Conservation (phyloP, 1,140 invertebrate genomes). For the Drosophila kepulauana region DNA sequence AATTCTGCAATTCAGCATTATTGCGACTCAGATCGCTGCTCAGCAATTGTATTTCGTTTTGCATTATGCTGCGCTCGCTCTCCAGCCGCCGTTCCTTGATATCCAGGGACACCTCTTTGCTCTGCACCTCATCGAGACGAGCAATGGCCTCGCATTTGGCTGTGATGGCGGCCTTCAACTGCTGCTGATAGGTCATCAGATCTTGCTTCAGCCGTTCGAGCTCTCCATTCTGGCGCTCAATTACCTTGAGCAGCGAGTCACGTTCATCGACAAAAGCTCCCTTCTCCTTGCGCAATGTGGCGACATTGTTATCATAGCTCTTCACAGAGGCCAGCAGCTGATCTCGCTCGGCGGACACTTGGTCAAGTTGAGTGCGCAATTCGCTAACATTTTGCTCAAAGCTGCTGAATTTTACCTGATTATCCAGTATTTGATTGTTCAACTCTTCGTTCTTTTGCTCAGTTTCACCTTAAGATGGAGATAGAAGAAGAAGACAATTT, state of each 20-base stretch:
- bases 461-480: constrained; percentile 82
- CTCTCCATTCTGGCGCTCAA: constrained; percentile 89
- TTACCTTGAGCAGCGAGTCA: constrained; percentile 89
- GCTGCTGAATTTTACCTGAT: constrained; percentile 87
- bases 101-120: constrained; percentile 91
- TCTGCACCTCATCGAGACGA: constrained; percentile 92
- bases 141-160: constrained; percentile 94
- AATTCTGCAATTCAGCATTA: constrained; percentile 91
- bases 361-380: constrained; percentile 87
- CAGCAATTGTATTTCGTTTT: constrained; percentile 91
- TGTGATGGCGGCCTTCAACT: constrained; percentile 89
- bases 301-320: constrained; percentile 86
- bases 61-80: constrained; percentile 90
- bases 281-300: constrained; percentile 87
- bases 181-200: constrained; percentile 87
- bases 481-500: constrained; percentile 6
- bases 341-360: constrained; percentile 87
- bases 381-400: constrained; percentile 88
- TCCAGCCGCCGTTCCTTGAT: constrained; percentile 93
- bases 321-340: constrained; percentile 87
- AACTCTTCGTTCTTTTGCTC: constrained; percentile 87
- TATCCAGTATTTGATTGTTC: constrained; percentile 88
- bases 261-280: constrained; percentile 89
- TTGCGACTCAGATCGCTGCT: constrained; percentile 91
- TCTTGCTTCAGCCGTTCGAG: constrained; percentile 89